Conservation (phyloP, 2,888 invertebrate genomes). For the Eilema sororculum region DNA sequence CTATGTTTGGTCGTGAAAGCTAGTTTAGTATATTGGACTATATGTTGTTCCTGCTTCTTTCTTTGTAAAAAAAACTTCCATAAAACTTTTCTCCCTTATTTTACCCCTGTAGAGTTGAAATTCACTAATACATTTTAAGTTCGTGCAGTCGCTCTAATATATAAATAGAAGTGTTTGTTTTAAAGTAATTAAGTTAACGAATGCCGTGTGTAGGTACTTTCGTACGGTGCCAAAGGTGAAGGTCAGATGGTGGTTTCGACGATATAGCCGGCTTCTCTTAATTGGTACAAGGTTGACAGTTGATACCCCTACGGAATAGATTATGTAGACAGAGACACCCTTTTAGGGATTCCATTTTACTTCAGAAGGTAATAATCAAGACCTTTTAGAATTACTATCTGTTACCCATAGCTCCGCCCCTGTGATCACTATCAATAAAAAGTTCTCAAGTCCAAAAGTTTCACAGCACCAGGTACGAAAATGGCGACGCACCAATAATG, state of each 20-base stretch:
- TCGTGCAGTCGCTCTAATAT: too few relatives aligned
- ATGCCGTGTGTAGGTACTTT: background rate
- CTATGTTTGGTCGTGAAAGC: too few relatives aligned
- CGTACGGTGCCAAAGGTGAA: background rate
- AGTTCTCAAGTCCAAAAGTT: conserved; percentile 51
- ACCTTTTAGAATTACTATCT: too few relatives aligned
- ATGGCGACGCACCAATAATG: conserved; percentile 63
- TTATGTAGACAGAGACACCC: background rate
- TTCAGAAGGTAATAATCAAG: background rate
- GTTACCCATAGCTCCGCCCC: too few relatives aligned
- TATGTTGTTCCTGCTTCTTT: too few relatives aligned
- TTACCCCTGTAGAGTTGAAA: too few relatives aligned
- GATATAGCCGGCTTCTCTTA: background rate
- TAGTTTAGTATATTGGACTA: too few relatives aligned
- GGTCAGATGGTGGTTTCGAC: background rate
- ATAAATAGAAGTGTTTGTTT: background rate
- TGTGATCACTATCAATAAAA: conserved; percentile 40
- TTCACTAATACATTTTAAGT: too few relatives aligned
- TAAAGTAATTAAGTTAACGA: conserved; percentile 9
- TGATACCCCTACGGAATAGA: background rate
- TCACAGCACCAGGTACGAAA: conserved; percentile 62
- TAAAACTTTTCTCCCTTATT: too few relatives aligned
- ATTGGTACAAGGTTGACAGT: background rate
- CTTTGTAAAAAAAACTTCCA: too few relatives aligned
- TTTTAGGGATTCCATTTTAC: background rate